A percentile compares a stretch with the other conserved stretches of the same genome.
Evolutionary conservation across 1,140 invertebrate species (phyloP).

Genomic region (Pseudomyrmex dendroicus): DNA sequence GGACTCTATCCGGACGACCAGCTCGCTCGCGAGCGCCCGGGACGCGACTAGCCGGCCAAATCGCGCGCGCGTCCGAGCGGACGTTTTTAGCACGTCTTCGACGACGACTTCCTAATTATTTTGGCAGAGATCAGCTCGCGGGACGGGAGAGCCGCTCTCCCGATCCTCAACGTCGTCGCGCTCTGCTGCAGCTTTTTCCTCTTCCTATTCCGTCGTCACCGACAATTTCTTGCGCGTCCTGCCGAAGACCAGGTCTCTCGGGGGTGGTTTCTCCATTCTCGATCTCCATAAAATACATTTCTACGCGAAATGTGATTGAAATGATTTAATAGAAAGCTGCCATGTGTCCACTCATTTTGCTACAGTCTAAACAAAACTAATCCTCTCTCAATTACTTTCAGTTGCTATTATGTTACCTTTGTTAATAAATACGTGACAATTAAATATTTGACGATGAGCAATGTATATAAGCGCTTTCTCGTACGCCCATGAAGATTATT

Average conservation of each 20-base stretch:
- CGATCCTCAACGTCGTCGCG: slow-evolving; percentile 34
- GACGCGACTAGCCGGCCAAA: slow-evolving; percentile 82
- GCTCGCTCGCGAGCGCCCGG: slow-evolving; percentile 80
- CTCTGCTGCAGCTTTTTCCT: no score
- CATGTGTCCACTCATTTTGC: neutral
- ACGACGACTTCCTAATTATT: slow-evolving; percentile 90
- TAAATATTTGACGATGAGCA: no score
- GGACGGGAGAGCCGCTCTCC: slow-evolving; percentile 47
- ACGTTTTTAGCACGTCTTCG: slow-evolving; percentile 90
- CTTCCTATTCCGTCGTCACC: neutral
- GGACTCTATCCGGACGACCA: slow-evolving; percentile 68
- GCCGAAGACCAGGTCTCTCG: neutral
- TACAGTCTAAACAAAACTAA: no score
- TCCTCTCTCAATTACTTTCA: no score
- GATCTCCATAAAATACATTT: neutral
- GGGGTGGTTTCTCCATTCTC: slow-evolving; percentile 1
- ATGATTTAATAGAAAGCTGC: neutral
- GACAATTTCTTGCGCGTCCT: slow-evolving; percentile 15
- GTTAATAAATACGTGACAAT: no score
- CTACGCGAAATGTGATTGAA: neutral
- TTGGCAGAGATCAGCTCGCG: slow-evolving; percentile 86
- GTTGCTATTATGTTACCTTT: no score
- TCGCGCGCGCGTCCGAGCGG: slow-evolving; percentile 86
- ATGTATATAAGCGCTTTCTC: no score
- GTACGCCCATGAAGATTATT: no score